Evolutionary conservation across 2,888 invertebrate species (phyloP).

Genomic region (Digitonthophagus gazella): DNA sequence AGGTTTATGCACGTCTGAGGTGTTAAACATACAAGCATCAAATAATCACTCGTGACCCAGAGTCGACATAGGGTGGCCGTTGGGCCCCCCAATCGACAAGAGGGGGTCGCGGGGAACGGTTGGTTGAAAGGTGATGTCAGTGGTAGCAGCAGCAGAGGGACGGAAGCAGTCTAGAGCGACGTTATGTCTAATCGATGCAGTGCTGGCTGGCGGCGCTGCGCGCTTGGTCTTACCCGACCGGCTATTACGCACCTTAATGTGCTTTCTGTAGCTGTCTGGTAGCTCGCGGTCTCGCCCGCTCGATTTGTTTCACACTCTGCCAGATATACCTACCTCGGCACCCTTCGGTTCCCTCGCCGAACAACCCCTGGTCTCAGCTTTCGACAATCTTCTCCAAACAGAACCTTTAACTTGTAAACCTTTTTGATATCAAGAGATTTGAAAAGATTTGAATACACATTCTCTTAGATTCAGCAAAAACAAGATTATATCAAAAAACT

Average conservation of each 20-base stretch:
- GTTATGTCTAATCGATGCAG: conserved; percentile 70
- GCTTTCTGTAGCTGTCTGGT: conserved; percentile 49
- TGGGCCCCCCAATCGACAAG: not conserved
- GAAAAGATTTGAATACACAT: too few species aligned
- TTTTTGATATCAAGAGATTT: too few species aligned
- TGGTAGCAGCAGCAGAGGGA: conserved; percentile 48
- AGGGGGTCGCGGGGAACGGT: conserved; percentile 29
- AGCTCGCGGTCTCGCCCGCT: conserved; percentile 38
- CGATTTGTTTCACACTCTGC: conserved; percentile 41
- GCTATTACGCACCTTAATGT: conserved; percentile 78
- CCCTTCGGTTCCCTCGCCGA: conserved; percentile 20
- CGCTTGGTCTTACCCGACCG: conserved; percentile 65
- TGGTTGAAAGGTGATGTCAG: conserved; percentile 37
- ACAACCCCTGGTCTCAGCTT: not conserved
- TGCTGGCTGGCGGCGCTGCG: conserved; percentile 49
- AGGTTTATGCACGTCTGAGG: too few species aligned
- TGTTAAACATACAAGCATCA: not conserved
- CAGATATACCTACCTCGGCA: conserved; percentile 30
- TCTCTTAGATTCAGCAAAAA: too few species aligned
- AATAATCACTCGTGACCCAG: not conserved
- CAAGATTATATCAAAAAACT: too few species aligned
- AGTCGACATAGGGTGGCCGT: not conserved
- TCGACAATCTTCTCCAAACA: not conserved
- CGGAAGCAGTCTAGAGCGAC: conserved; percentile 52
- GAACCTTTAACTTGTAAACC: too few species aligned